phyloP scores from a whole-genome alignment of 2,797 vertebrate species.

The Chromobotia macracanthus region DNA sequence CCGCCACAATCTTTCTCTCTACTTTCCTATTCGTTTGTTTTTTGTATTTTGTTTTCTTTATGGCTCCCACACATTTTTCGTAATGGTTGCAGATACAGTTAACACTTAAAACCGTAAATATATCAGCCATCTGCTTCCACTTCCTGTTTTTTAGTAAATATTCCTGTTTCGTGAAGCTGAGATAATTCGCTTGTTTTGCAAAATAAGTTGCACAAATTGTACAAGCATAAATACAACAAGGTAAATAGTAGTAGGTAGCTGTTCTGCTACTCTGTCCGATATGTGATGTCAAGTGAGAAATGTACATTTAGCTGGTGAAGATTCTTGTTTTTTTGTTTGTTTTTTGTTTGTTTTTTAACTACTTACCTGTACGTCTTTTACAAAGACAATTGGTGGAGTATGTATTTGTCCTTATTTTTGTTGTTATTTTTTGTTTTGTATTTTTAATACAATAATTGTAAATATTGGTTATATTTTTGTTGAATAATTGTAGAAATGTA shows the following conservation, averaged over 20 bases:
- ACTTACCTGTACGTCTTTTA: constrained; percentile 99
- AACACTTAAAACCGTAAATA: constrained; percentile 86
- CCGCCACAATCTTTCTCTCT: constrained; percentile 78
- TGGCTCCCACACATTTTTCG: constrained; percentile 63
- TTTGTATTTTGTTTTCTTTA: constrained; percentile 67
- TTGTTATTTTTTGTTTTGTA: constrained; percentile 85
- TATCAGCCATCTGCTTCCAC: constrained; percentile 91
- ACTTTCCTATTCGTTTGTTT: constrained; percentile 80
- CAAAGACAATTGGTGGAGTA: constrained; percentile 99
- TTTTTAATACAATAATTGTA: constrained; percentile 99
- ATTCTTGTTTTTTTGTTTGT: constrained; percentile 71
- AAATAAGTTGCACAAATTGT: constrained; percentile 95
- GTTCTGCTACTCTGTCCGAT: constrained; percentile 91
- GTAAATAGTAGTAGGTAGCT: constrained; percentile 95
- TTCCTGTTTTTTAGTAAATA: constrained; percentile 84
- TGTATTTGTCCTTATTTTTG: constrained; percentile 79
- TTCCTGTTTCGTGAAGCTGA: constrained; percentile 87
- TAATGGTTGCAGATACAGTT: constrained; percentile 87
- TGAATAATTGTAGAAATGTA: constrained; percentile 97
- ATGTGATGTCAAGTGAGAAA: constrained; percentile 98
- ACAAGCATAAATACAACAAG: constrained; percentile 84
- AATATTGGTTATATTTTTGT: constrained; percentile 99
- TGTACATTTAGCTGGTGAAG: constrained; percentile 99
- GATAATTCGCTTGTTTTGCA: constrained; percentile 74
- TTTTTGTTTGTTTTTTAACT: constrained; percentile 86